phyloP scores from a whole-genome alignment of 2,113 vertebrate genomes.

The Eonycteris spelaea region DNA sequence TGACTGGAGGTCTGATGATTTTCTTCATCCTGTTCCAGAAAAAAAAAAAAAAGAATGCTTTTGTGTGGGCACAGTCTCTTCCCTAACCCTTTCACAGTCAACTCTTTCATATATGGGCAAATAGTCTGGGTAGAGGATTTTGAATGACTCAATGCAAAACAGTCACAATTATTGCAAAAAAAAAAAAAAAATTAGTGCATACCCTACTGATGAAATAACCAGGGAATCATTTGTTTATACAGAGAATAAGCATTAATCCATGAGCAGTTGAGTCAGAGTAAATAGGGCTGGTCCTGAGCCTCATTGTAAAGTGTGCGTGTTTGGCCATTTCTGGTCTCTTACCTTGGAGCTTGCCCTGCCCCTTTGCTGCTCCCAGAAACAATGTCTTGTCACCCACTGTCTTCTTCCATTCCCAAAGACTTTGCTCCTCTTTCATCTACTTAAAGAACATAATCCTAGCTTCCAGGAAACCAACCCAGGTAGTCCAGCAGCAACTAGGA shows the following conservation, averaged over 20 bases:
- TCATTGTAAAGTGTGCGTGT: background rate
- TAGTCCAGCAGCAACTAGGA: background rate
- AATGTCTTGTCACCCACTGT: background rate
- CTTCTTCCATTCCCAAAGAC: background rate
- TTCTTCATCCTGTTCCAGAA: background rate
- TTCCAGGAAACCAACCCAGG: background rate
- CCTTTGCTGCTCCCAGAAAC: background rate
- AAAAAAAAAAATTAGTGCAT: background rate
- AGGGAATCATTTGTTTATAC: background rate
- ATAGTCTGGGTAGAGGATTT: background rate
- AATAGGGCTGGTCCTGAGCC: background rate
- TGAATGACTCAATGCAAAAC: constrained; percentile 14
- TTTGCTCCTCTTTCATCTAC: background rate
- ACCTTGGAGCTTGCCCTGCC: background rate
- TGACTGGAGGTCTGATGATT: background rate
- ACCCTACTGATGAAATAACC: background rate
- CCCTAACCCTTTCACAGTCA: background rate
- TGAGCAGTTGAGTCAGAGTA: background rate
- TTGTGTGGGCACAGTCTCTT: background rate
- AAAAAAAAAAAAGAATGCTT: background rate
- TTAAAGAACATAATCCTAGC: background rate
- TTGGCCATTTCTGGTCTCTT: background rate
- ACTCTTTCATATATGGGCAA: background rate
- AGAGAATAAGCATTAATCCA: background rate
- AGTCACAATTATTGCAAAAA: background rate